phyloP scores from a whole-genome alignment of 2,888 invertebrate species.

The Marronus borbonicus region DNA sequence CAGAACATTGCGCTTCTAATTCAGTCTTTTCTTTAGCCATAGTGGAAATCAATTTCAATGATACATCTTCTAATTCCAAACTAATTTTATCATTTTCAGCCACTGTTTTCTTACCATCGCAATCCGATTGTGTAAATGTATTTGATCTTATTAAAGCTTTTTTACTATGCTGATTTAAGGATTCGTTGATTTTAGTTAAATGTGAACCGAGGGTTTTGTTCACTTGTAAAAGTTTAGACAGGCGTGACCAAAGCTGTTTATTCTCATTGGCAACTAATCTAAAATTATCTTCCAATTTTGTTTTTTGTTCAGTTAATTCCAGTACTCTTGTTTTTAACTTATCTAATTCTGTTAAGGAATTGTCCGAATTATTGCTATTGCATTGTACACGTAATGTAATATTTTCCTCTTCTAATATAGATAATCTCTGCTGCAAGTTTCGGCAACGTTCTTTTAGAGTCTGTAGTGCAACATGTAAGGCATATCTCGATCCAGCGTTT shows the following conservation, averaged over 20 bases:
- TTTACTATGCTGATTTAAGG: conserved; percentile 69
- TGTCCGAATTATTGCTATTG: conserved; percentile 57
- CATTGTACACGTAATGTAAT: conserved; percentile 74
- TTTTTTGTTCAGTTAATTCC: conserved; percentile 82
- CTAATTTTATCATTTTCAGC: conserved; percentile 72
- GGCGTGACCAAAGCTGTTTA: conserved; percentile 83
- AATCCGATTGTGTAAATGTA: conserved; percentile 80
- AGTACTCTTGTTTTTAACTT: conserved; percentile 77
- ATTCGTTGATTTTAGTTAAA: conserved; percentile 72
- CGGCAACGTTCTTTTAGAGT: conserved; percentile 88
- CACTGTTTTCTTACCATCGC: conserved; percentile 73
- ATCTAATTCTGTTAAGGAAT: conserved; percentile 68
- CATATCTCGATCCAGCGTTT: conserved; percentile 71
- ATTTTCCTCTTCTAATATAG: conserved; percentile 84
- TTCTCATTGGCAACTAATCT: conserved; percentile 89
- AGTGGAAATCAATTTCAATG: conserved; percentile 80
- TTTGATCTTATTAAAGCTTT: conserved; percentile 73
- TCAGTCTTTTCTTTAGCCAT: conserved; percentile 80
- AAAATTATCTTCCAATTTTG: conserved; percentile 83
- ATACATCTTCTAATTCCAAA: conserved; percentile 84
- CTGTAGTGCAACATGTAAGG: conserved; percentile 83
- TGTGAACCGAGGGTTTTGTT: conserved; percentile 73
- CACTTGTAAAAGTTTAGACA: conserved; percentile 77
- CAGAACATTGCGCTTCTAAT: conserved; percentile 78
- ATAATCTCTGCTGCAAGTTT: conserved; percentile 81